A percentile compares a stretch with the other conserved stretches of the same genome.
Conservation (phyloP, 2,888 invertebrate genomes). For the Cyclophora punctaria region DNA sequence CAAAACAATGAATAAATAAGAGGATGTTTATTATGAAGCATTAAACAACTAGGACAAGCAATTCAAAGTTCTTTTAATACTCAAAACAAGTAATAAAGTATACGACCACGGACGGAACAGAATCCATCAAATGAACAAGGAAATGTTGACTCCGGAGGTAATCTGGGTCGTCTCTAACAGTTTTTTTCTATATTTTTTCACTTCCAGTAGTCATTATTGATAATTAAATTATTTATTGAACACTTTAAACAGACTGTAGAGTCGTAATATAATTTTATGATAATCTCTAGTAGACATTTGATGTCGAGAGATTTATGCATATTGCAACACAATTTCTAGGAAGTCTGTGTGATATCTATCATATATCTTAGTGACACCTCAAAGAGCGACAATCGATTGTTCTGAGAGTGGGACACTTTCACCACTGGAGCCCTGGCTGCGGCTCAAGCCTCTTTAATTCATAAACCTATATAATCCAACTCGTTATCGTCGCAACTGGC, state of each 20-base stretch:
- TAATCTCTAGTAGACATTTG: slow-evolving; percentile 11
- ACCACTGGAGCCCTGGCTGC: slow-evolving; percentile 32
- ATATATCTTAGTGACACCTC: slow-evolving; percentile 58
- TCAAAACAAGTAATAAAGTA: slow-evolving; percentile 18
- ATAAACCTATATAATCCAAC: slow-evolving; percentile 55
- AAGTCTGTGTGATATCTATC: slow-evolving; percentile 47
- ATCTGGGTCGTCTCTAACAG: slow-evolving; percentile 46
- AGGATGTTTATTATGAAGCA: slow-evolving; percentile 9
- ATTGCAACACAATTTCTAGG: slow-evolving; percentile 42
- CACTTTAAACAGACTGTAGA: no score
- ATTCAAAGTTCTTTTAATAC: slow-evolving; percentile 21
- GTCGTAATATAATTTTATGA: background rate
- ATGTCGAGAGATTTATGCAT: slow-evolving; percentile 25
- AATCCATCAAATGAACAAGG: slow-evolving; percentile 44
- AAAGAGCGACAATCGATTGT: slow-evolving; percentile 61
- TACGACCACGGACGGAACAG: slow-evolving; percentile 21
- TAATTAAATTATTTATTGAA: no score
- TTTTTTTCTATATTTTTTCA: slow-evolving; percentile 50
- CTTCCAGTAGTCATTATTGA: slow-evolving; percentile 27
- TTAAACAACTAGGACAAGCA: slow-evolving; percentile 12
- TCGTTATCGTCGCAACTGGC: slow-evolving; percentile 31
- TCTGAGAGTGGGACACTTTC: slow-evolving; percentile 64
- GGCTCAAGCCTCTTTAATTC: slow-evolving; percentile 50
- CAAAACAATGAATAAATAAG: no score
- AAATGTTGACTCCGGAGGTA: slow-evolving; percentile 35